Evolutionary conservation across 1,140 invertebrate species (phyloP).

Genomic region (Holcopasites calliopsidis): DNA sequence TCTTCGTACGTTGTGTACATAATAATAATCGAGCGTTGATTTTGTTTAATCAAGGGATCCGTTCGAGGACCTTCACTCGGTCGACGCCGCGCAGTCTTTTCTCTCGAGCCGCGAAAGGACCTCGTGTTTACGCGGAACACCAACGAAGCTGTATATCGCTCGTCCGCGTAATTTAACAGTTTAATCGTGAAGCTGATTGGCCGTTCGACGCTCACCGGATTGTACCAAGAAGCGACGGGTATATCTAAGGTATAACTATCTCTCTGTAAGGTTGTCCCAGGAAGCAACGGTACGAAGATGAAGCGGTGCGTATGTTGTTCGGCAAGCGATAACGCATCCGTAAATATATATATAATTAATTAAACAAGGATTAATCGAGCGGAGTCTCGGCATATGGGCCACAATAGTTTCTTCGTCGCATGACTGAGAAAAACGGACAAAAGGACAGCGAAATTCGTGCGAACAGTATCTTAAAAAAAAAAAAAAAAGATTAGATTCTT

Average conservation of each 20-base stretch:
- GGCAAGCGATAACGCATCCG: conserved; percentile 47
- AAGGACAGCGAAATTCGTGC: conserved; percentile 44
- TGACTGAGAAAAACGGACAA: conserved; percentile 19
- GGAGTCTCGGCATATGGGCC: conserved; percentile 48
- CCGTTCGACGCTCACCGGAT: too few relatives aligned
- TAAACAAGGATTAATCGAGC: conserved; percentile 43
- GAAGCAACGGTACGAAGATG: conserved; percentile 54
- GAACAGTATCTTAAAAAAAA: conserved; percentile 58
- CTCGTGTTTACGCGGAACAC: too few relatives aligned
- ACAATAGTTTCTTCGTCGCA: conserved; percentile 50
- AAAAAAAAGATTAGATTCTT: conserved; percentile 57
- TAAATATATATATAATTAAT: conserved; percentile 54
- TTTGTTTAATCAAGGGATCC: background rate
- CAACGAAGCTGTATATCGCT: too few relatives aligned
- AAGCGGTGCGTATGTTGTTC: conserved; percentile 57
- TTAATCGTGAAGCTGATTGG: too few relatives aligned
- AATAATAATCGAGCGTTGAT: background rate
- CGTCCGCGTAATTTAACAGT: too few relatives aligned
- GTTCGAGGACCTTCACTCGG: background rate
- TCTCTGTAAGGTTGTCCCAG: background rate
- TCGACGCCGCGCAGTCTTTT: background rate
- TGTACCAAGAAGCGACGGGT: too few relatives aligned
- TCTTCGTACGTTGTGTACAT: conserved; percentile 54
- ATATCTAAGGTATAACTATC: too few relatives aligned
- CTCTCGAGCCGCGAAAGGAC: too few relatives aligned